These are phyloP conservation scores for Actinopyga echinites DNA, from an alignment of 53 echinoderm and acorn worm species.

Conservation along the genomic window DNA sequence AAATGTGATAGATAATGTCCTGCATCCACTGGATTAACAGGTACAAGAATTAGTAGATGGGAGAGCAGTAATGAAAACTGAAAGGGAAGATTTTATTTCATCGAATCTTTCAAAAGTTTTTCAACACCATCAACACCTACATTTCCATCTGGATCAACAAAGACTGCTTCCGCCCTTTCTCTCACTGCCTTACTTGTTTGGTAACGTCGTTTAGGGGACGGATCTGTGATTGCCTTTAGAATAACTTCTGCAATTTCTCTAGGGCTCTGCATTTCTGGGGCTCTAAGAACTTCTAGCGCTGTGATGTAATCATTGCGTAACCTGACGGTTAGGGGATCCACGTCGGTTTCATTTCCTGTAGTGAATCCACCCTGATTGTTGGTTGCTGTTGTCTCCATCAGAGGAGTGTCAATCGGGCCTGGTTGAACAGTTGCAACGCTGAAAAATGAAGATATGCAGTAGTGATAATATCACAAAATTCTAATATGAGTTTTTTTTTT, in stretches of 20 bases:
- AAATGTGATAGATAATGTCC: too few relatives aligned
- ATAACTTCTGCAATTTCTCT: constrained; percentile 50
- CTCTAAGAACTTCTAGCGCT: neutral
- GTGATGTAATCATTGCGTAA: neutral
- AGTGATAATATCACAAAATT: neutral
- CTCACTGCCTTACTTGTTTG: constrained; percentile 3
- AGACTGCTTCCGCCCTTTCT: neutral
- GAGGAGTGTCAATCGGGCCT: neutral
- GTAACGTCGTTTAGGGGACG: constrained; percentile 47
- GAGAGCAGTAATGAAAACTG: too few relatives aligned
- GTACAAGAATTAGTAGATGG: too few relatives aligned
- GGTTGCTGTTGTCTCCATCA: neutral
- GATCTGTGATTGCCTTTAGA: constrained; percentile 49
- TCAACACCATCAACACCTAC: neutral
- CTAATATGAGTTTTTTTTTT: neutral
- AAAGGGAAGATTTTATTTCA: too few relatives aligned
- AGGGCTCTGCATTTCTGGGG: neutral
- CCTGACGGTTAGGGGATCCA: neutral
- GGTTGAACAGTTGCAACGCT: constrained; percentile 1
- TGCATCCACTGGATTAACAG: too few relatives aligned
- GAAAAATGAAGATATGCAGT: neutral
- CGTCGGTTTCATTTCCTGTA: neutral
- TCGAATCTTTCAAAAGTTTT: neutral
- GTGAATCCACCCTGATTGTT: neutral
- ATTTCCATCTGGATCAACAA: neutral